phyloP scores from a whole-genome alignment of 2,888 invertebrate species.

The Priocnemis perturbator region DNA sequence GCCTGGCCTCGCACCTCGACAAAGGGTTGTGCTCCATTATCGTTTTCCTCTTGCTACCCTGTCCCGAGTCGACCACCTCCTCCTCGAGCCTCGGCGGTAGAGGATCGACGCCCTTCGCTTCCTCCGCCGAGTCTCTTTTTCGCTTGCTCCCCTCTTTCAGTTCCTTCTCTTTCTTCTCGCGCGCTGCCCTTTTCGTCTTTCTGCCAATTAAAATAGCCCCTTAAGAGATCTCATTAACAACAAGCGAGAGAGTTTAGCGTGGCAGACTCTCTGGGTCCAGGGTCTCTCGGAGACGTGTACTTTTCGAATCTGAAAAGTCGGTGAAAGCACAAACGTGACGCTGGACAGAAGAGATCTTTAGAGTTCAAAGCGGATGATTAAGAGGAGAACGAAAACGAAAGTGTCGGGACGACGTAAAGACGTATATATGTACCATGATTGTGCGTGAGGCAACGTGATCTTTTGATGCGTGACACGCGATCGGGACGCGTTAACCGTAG shows the following conservation, averaged over 20 bases:
- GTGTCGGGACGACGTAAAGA: no score
- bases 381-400: no score
- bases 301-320: no score
- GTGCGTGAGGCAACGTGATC: no score
- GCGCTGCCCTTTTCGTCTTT: slow-evolving; percentile 57
- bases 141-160: slow-evolving; percentile 48
- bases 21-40: slow-evolving; percentile 58
- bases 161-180: slow-evolving; percentile 44
- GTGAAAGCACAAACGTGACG: no score
- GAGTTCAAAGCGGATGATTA: no score
- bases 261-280: no score
- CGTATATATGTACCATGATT: no score
- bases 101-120: slow-evolving; percentile 26
- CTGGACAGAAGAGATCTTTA: no score
- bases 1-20: slow-evolving; percentile 66
- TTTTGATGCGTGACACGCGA: background rate
- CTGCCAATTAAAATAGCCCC: slow-evolving; percentile 44
- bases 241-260: background rate
- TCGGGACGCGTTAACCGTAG: background rate
- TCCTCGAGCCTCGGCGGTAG: slow-evolving; percentile 31
- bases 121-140: slow-evolving; percentile 48
- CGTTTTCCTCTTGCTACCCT: slow-evolving; percentile 41
- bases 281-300: no score
- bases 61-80: slow-evolving; percentile 35
- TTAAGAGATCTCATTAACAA: background rate